Evolutionary conservation across 2,113 vertebrate genomes (phyloP), one percentile per base, ranked within the genome.

Genomic region (Lampris incognitus): DNA sequence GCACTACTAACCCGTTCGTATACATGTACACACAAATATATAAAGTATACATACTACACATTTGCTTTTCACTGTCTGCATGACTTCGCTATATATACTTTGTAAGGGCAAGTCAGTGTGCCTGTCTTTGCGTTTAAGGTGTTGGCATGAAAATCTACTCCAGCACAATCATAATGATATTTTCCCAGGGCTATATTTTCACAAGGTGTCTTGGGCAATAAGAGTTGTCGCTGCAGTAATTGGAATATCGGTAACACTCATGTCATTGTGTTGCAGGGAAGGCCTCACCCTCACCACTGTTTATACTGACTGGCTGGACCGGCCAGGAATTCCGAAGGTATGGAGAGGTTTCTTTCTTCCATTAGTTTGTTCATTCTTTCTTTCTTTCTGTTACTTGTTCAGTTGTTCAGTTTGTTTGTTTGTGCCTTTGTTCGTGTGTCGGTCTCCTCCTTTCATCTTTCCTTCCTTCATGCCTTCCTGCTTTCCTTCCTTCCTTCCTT

Each of bases 261-360:
- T 89, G 82, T 79, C 89, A 85, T 92, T 93, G 88, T 92, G 86
- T 95, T 93, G 0, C 91, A 99, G 98, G 88, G 91, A 88, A 76
- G 95, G 87, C n/a, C 86, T 99, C 83, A 95, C 95, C 76, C 92
- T 97, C 59, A 86, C 93, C 92, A 93, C 85, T 87, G 95, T 99
- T 92, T 94, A 95, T 85, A 87, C 91, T 82, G 94, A 95, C 66
- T 99, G 98, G 97, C 95, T 99, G 48, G 97, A 99, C 91, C 93
- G 90, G 90, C 94, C 97, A 0, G 96, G 96, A 90, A 94, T 98
- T 89, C 97, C 98, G 74, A 91, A 96, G 97, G 98, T 99, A 93
- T 55, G 79, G 74, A 49, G 39, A 69, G 50, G 11, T 37, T 7
- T 39, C 13, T 4, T 58, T 61, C n/a, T 54, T 38, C 3, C 42